These are phyloP conservation scores for Conger conger DNA, from an alignment of 2,113 vertebrate genomes.

Conservation along the genomic window DNA sequence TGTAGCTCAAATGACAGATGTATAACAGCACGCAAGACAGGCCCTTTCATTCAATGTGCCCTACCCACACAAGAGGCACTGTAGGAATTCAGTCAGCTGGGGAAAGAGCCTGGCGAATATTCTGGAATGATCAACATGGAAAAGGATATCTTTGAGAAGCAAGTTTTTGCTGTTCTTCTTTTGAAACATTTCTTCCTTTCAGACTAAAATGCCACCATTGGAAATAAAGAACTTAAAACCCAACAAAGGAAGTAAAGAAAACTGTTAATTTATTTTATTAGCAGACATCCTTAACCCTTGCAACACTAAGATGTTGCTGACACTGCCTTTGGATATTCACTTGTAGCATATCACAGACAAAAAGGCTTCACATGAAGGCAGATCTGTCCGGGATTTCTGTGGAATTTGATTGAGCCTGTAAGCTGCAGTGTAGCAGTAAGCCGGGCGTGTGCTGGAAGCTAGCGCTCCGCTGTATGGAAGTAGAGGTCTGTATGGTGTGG, in stretches of 20 bases:
- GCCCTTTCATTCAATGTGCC: not conserved
- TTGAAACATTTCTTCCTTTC: not conserved
- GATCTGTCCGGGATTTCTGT: not conserved
- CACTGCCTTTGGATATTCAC: not conserved
- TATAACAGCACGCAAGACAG: not conserved
- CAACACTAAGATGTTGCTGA: not conserved
- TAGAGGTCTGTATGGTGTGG: constrained; percentile 21
- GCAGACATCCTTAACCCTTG: too few relatives aligned
- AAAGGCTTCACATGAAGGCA: not conserved
- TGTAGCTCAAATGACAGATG: not conserved
- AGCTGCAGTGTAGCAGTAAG: not conserved
- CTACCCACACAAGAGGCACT: not conserved
- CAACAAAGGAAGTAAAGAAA: too few relatives aligned
- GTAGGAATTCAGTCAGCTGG: not conserved
- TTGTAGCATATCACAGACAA: not conserved
- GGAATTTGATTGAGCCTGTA: not conserved
- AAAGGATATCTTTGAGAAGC: not conserved
- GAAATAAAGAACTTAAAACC: not conserved
- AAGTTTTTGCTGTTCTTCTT: not conserved
- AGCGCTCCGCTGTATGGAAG: not conserved
- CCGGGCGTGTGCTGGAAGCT: not conserved
- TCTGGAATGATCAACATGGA: not conserved
- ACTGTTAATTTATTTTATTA: too few relatives aligned
- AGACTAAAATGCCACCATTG: not conserved
- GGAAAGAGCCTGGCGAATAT: not conserved